These are phyloP conservation scores for Erinaceus europaeus DNA, from an alignment of 2,113 vertebrate species.

Conservation along the genomic window DNA sequence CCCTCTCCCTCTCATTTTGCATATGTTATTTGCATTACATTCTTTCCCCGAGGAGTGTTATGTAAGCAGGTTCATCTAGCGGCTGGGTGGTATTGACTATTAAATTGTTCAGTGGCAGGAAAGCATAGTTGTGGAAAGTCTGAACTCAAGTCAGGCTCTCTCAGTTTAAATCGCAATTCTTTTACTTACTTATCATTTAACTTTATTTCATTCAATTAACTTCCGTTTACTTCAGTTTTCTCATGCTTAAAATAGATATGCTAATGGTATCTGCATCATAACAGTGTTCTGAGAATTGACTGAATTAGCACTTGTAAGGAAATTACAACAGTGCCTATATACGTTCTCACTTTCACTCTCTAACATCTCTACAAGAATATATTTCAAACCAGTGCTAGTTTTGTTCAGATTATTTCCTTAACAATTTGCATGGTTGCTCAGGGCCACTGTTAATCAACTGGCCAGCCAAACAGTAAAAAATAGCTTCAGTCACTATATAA, in stretches of 20 bases:
- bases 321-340: neutral
- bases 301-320: neutral
- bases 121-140: neutral
- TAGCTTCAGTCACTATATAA: neutral
- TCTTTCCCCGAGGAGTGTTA: neutral
- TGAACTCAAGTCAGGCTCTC: neutral
- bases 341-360: neutral
- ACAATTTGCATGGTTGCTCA: neutral
- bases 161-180: neutral
- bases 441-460: neutral
- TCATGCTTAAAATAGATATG: neutral
- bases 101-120: neutral
- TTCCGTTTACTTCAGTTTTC: neutral
- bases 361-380: neutral
- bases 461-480: neutral
- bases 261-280: neutral
- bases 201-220: neutral
- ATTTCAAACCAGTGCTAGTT: neutral
- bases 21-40: no score
- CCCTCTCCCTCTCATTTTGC: neutral
- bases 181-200: neutral
- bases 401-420: neutral
- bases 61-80: neutral
- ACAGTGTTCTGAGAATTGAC: neutral
- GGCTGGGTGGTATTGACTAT: neutral